These are phyloP conservation scores for Dreissena rostriformis DNA, from an alignment of 1,140 invertebrate genomes.

Conservation along the genomic window DNA sequence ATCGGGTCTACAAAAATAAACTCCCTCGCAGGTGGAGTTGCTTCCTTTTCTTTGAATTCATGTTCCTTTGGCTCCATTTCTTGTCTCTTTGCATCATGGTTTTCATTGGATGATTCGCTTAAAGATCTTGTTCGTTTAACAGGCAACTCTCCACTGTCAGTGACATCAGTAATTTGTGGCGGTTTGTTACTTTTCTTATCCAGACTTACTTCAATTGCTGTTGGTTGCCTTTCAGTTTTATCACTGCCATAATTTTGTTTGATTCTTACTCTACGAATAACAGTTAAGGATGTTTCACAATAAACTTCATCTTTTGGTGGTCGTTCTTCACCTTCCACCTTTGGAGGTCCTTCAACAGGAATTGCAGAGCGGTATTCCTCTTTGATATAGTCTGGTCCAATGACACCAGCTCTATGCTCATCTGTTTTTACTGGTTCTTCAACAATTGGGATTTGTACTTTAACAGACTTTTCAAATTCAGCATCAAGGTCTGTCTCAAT, in stretches of 20 bases:
- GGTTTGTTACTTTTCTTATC: conserved; percentile 6
- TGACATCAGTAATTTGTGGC: conserved; percentile 33
- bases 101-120: conserved; percentile 29
- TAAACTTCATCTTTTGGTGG: conserved; percentile 51
- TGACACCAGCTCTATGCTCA: background rate
- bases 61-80: conserved; percentile 12
- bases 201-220: conserved; percentile 25
- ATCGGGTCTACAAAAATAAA: conserved; percentile 26
- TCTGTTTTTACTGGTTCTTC: conserved; percentile 11
- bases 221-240: conserved; percentile 42
- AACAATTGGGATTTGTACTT: too few relatives aligned
- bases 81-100: conserved; percentile 18
- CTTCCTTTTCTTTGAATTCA: conserved; percentile 21
- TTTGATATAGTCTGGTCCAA: conserved; percentile 31
- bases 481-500: conserved; percentile 25
- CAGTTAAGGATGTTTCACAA: conserved; percentile 52
- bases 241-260: conserved; percentile 49
- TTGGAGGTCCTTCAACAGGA: conserved; percentile 31
- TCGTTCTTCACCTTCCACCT: conserved; percentile 5
- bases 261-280: conserved; percentile 37
- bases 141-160: background rate
- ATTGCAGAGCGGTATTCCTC: conserved; percentile 39
- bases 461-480: background rate
- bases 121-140: conserved; percentile 29
- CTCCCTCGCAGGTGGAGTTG: conserved; percentile 39